A percentile compares a stretch with the other conserved stretches of the same genome.
Conservation (phyloP, 2,888 invertebrate genomes). For the Polydrusus pterygomalis region DNA sequence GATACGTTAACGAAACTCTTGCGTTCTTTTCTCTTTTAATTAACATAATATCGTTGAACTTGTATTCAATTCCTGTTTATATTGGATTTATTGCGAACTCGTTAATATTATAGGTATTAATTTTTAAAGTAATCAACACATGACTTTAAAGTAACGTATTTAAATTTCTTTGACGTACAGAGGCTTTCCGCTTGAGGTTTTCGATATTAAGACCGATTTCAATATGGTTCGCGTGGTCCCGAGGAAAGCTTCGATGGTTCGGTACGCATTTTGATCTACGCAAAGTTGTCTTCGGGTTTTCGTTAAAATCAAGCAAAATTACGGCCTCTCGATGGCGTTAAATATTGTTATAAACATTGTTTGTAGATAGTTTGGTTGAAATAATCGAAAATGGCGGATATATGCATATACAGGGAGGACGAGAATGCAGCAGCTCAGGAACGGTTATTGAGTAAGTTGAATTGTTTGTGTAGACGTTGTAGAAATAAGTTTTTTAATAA, state of each 20-base stretch:
- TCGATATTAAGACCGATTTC: neutral
- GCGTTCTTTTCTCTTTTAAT: too few species aligned
- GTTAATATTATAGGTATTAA: conserved; percentile 8
- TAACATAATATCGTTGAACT: conserved; percentile 8
- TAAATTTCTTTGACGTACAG: neutral
- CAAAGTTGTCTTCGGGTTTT: neutral
- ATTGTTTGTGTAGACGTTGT: neutral
- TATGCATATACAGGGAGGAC: conserved; percentile 26
- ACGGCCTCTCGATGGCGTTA: neutral
- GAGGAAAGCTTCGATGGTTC: neutral
- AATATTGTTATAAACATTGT: neutral
- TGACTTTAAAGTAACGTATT: neutral
- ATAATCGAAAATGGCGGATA: conserved; percentile 29
- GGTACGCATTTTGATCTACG: neutral
- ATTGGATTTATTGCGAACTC: conserved; percentile 2
- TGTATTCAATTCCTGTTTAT: conserved; percentile 6
- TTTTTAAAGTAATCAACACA: conserved; percentile 12
- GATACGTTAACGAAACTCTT: neutral
- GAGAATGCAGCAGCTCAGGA: conserved; percentile 43
- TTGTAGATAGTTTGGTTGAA: conserved; percentile 7
- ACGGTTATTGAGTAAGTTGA: conserved; percentile 53
- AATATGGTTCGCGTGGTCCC: neutral
- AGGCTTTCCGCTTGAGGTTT: neutral
- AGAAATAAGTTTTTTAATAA: too few species aligned
- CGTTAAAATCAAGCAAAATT: conserved; percentile 13